Percentiles rank a stretch among this genome's conserved stretches.
These are phyloP conservation scores for Palloptera scutellata DNA, from an alignment of 2,888 invertebrate genomes.

Conservation along the genomic window DNA sequence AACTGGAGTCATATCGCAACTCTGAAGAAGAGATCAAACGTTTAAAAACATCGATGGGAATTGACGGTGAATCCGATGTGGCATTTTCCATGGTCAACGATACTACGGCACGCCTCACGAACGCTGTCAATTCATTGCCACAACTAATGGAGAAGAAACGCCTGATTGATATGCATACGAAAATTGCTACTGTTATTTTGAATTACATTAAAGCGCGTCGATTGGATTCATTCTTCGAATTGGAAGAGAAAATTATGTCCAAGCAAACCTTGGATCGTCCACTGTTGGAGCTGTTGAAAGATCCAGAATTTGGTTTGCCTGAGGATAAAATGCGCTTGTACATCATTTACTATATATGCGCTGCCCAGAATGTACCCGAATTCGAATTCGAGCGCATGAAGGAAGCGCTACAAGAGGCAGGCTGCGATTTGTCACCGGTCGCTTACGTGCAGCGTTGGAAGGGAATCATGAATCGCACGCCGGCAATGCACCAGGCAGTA, in stretches of 20 bases:
- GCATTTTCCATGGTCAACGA: conserved; percentile 89
- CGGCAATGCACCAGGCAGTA: conserved; percentile 69
- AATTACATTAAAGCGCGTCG: conserved; percentile 88
- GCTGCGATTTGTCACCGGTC: conserved; percentile 86
- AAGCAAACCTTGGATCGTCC: conserved; percentile 83
- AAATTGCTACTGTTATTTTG: conserved; percentile 91
- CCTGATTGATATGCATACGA: conserved; percentile 98
- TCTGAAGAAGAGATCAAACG: conserved; percentile 98
- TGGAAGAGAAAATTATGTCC: conserved; percentile 97
- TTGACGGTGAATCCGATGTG: conserved; percentile 87
- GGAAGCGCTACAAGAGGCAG: conserved; percentile 77
- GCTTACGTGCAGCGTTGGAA: conserved; percentile 94
- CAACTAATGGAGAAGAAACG: conserved; percentile 97
- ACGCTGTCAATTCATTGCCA: conserved; percentile 94
- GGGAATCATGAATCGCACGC: conserved; percentile 60
- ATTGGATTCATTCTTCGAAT: conserved; percentile 94
- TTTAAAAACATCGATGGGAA: conserved; percentile 92
- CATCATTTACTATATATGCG: conserved; percentile 90
- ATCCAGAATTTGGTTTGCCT: conserved; percentile 84
- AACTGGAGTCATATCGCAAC: conserved; percentile 89
- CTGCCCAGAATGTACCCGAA: conserved; percentile 78
- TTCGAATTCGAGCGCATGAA: conserved; percentile 86
- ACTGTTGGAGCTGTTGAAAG: conserved; percentile 85
- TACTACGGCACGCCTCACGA: conserved; percentile 91
- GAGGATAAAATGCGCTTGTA: conserved; percentile 95